phyloP scores from a whole-genome alignment of 2,797 vertebrate genomes.

The Melanotaenia boesemani region DNA sequence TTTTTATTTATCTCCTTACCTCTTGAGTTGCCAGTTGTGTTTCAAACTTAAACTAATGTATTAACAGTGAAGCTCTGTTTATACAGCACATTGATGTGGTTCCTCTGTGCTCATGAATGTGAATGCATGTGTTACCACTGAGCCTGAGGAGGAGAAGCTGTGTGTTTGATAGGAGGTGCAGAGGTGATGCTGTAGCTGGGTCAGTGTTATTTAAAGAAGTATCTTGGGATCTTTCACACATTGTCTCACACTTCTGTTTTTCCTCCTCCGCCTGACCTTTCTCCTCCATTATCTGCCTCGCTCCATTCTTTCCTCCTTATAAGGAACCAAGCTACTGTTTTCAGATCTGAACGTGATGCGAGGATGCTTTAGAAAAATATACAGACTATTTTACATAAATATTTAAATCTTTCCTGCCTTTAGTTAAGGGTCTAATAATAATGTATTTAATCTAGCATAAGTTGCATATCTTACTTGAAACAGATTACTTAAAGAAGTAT shows the following conservation, averaged over 20 bases:
- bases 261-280: conserved; percentile 30
- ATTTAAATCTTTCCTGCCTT: not conserved
- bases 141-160: not conserved
- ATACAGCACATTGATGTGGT: not conserved
- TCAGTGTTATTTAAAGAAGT: conserved; percentile 50
- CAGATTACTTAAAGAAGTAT: too few relatives aligned
- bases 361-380: not conserved
- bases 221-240: conserved; percentile 33
- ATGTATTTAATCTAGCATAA: not conserved
- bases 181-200: conserved; percentile 22
- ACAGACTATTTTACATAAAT: not conserved
- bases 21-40: too few relatives aligned
- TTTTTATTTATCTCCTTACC: too few relatives aligned
- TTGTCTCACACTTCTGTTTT: conserved; percentile 14
- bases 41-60: not conserved
- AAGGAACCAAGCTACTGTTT: not conserved
- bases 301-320: not conserved
- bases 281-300: conserved; percentile 14
- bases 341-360: not conserved
- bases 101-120: not conserved
- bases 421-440: not conserved
- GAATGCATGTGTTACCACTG: not conserved
- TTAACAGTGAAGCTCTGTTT: not conserved
- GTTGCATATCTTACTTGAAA: too few relatives aligned
- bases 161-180: conserved; percentile 18